These are phyloP conservation scores for Hemiprocne comata DNA, from an alignment of 2,113 vertebrate species.

Conservation along the genomic window DNA sequence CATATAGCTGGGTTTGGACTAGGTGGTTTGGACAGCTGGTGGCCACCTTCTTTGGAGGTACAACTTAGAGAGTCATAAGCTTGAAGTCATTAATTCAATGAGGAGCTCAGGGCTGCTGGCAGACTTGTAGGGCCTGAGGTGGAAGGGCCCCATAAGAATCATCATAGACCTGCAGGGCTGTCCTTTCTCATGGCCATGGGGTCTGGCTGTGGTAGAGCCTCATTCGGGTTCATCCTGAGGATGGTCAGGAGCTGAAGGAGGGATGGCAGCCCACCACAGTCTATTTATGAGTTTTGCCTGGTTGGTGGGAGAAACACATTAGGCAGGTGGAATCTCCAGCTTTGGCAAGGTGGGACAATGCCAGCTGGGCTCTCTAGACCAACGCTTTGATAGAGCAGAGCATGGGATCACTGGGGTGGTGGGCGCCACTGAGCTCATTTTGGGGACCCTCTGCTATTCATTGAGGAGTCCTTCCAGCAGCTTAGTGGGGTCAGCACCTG, in stretches of 20 bases:
- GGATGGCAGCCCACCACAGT: not conserved
- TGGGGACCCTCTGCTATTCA: not conserved
- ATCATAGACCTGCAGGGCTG: not conserved
- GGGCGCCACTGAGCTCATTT: accelerated
- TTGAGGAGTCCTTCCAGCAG: not conserved
- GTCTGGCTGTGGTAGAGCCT: accelerated
- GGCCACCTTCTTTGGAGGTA: not conserved
- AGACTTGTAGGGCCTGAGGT: not conserved
- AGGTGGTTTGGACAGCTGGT: not conserved
- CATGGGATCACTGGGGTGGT: accelerated
- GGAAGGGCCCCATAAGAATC: not conserved
- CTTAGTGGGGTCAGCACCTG: accelerated
- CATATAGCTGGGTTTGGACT: accelerated
- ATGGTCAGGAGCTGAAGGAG: not conserved
- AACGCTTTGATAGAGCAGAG: not conserved
- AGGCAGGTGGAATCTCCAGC: not conserved
- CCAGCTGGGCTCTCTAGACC: not conserved
- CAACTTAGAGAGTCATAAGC: not conserved
- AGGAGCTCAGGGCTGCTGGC: not conserved
- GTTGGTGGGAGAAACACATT: not conserved
- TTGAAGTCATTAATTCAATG: not conserved
- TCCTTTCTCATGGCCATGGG: not conserved
- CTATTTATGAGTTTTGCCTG: not conserved
- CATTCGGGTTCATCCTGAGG: not conserved
- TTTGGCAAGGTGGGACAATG: not conserved